Evolutionary conservation across 2,888 invertebrate species (phyloP).

Genomic region (Platycheirus albimanus): DNA sequence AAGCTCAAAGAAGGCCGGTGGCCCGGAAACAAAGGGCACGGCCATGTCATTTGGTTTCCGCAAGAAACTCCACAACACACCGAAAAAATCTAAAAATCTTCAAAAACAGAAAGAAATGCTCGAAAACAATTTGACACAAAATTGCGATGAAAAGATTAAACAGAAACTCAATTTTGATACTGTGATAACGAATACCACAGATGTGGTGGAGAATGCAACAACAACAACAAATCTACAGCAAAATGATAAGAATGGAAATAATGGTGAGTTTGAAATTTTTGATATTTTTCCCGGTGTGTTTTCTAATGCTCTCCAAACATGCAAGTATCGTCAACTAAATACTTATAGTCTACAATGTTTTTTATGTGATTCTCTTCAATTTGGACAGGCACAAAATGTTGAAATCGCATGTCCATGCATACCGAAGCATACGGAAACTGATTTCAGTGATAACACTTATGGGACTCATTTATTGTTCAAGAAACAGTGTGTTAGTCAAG

Average conservation of each 20-base stretch:
- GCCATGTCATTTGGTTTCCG: conserved; percentile 94
- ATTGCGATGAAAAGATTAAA: conserved; percentile 75
- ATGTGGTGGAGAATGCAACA: conserved; percentile 52
- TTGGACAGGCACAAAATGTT: no score
- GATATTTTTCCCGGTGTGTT: no score
- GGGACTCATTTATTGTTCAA: no score
- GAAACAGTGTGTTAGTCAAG: no score
- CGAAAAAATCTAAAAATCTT: conserved; percentile 79
- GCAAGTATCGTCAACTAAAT: no score
- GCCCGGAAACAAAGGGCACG: conserved; percentile 85
- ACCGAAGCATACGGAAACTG: no score
- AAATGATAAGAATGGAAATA: conserved; percentile 82
- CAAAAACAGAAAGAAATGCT: conserved; percentile 71
- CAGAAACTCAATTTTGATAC: conserved; percentile 64
- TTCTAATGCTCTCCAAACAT: no score
- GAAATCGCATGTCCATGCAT: no score
- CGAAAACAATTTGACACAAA: conserved; percentile 73
- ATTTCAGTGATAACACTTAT: no score
- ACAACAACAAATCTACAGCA: conserved; percentile 67
- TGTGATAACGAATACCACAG: conserved; percentile 76
- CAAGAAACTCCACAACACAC: conserved; percentile 85
- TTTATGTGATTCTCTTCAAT: no score
- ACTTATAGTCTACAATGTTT: no score
- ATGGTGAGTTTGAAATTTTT: conserved; percentile 77
- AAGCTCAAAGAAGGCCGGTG: conserved; percentile 77